phyloP scores from a whole-genome alignment of 1,140 invertebrate genomes.

The Sinella curviseta region DNA sequence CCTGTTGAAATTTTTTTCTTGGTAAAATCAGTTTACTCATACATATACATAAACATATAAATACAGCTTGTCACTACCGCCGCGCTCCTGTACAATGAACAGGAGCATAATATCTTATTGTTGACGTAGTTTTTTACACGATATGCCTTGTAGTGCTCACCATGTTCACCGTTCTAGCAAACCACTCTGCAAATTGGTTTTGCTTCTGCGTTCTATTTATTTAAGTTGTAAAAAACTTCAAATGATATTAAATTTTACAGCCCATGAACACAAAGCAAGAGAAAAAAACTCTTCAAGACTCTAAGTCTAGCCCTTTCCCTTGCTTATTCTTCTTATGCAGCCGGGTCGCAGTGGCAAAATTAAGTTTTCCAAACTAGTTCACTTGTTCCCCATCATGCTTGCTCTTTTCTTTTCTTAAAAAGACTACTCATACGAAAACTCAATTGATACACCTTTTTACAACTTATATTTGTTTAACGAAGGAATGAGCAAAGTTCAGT shows the following conservation, averaged over 20 bases:
- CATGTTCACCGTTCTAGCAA: neutral
- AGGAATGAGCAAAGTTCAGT: conserved; percentile 9
- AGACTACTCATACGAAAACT: neutral
- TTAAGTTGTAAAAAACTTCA: neutral
- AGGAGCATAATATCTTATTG: too few species aligned
- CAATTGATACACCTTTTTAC: conserved; percentile 13
- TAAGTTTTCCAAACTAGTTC: neutral
- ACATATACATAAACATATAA: too few species aligned
- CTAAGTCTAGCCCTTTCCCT: neutral
- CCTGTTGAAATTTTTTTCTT: too few species aligned
- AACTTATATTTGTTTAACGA: conserved; percentile 2
- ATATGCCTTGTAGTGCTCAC: too few species aligned
- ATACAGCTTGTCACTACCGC: too few species aligned
- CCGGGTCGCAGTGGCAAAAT: neutral
- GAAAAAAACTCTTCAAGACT: neutral
- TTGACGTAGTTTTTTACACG: too few species aligned
- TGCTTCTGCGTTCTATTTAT: neutral
- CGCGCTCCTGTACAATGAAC: too few species aligned
- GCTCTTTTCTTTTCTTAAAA: neutral
- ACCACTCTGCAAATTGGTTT: neutral
- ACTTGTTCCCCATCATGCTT: neutral
- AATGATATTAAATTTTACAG: conserved; percentile 17
- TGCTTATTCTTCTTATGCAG: neutral
- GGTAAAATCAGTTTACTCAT: too few species aligned
- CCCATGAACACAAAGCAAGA: neutral